A percentile compares a stretch with the other conserved stretches of the same genome.
These are phyloP conservation scores for Daboia siamensis DNA, from an alignment of 2,113 vertebrate genomes.

Conservation along the genomic window DNA sequence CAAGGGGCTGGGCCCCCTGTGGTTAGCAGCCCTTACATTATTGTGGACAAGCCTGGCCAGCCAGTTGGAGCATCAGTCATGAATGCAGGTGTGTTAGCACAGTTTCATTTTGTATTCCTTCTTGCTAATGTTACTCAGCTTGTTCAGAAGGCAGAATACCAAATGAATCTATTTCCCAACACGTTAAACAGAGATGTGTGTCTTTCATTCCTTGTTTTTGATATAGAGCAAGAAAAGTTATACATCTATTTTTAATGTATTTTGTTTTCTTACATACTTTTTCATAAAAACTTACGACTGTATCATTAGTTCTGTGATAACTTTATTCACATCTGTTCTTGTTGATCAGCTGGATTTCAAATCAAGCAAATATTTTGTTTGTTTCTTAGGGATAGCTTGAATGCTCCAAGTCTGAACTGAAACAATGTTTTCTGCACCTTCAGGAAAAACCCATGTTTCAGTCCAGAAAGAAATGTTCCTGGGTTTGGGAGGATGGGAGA, in stretches of 20 bases:
- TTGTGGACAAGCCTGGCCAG: slow-evolving; percentile 89
- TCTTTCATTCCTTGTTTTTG: background rate
- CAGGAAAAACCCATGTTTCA: background rate
- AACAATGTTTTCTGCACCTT: background rate
- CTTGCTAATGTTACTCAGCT: background rate
- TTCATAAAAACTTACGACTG: background rate
- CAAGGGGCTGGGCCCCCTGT: slow-evolving; percentile 76
- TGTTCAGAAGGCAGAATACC: too few relatives aligned
- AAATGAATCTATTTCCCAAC: background rate
- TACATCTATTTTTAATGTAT: background rate
- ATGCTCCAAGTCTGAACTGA: background rate
- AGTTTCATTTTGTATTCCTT: background rate
- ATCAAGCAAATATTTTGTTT: background rate
- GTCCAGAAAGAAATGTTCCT: background rate
- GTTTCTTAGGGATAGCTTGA: background rate
- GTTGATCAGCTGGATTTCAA: background rate
- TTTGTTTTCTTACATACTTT: background rate
- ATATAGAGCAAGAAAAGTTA: background rate
- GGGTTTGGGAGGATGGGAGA: background rate
- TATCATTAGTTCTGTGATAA: background rate
- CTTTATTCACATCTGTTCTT: background rate
- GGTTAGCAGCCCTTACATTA: slow-evolving; percentile 84
- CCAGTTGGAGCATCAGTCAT: slow-evolving; percentile 75
- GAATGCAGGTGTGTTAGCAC: slow-evolving; percentile 65
- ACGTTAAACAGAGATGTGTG: background rate